Base-by-base conservation (phyloP, 2,888 invertebrate genomes). In the Limenitis camilla region DNA sequence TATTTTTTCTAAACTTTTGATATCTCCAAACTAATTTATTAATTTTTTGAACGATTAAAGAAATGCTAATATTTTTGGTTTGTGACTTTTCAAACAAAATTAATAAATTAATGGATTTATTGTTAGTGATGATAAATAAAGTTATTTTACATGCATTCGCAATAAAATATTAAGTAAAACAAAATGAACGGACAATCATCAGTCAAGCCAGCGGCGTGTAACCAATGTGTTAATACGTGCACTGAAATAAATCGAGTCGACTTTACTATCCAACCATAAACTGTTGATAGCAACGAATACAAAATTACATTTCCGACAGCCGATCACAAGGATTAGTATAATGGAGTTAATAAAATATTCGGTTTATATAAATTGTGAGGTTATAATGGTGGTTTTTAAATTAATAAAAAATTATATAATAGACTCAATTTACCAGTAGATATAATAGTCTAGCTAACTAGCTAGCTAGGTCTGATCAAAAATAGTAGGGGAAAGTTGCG, bases 151-250 rank as follows among this genome's bases (percentile, higher is more conserved):
- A 36, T 36, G 9, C 10, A 9, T 9, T n/a, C 31, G 9, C 19
- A 9, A 9, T 11, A 7, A 8, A 19, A 9, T 27, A 43, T 43
- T 8, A 48, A 48, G 39, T 39, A n/a, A 7, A 48, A 30, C 29
- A 38, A 49, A 35, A 32, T 27, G 32, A 46, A 46, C 19, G 40
- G 29, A 10, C 44, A 41, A 53, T 48, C 50, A 56, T 50, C 52
- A 50, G 28, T 58, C 52, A 52, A 52, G 5, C 30, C 45, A 9
- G 6, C 49, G 38, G 41, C 10, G 49, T 49, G 52, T 52, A 44
- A 55, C 55, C 58, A 50, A 58, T 55, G 55, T 55, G 58, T 58
- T 58, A 55, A 55, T 58, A 52, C 49, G 52, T 47, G 57, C 40
- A 48, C 52, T 44, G 55, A 58, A 55, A 58, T 58, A 58, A 58